phyloP scores from a whole-genome alignment of 2,113 vertebrate genomes.

The Oryzias melastigma region DNA sequence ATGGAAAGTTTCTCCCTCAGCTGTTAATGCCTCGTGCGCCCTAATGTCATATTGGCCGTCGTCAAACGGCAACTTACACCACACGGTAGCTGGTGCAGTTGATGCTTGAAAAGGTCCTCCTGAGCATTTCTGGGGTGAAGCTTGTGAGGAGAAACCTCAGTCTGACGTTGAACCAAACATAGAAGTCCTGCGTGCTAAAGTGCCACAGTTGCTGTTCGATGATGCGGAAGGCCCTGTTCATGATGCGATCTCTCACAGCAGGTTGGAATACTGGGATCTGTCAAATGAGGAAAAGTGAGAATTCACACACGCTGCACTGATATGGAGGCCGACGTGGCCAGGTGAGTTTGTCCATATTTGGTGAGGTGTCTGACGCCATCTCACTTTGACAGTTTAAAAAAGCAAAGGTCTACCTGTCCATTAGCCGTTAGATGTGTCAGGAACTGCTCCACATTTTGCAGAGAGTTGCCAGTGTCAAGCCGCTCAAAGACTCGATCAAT shows the following conservation, averaged over 20 bases:
- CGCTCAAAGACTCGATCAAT: slow-evolving; percentile 21
- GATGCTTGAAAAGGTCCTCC: slow-evolving; percentile 13
- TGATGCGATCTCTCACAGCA: slow-evolving; percentile 33
- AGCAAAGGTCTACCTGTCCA: slow-evolving; percentile 15
- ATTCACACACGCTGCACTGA: not conserved
- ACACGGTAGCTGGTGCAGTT: slow-evolving; percentile 43
- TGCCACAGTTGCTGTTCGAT: slow-evolving; percentile 10
- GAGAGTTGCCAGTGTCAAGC: slow-evolving; percentile 16
- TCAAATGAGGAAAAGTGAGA: not conserved
- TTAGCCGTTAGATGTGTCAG: slow-evolving; percentile 2
- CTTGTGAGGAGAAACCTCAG: slow-evolving; percentile 35
- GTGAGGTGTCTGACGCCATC: too few relatives aligned
- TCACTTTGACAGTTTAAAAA: not conserved
- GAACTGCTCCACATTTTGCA: slow-evolving; percentile 33
- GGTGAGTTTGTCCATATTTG: too few relatives aligned
- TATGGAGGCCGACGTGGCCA: too few relatives aligned
- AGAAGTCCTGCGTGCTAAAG: slow-evolving; percentile 6
- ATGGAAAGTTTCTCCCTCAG: not conserved
- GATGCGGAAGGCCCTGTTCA: slow-evolving; percentile 52
- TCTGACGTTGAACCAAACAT: slow-evolving; percentile 28
- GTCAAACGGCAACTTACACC: slow-evolving; percentile 30
- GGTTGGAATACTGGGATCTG: slow-evolving; percentile 12
- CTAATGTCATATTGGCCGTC: not conserved
- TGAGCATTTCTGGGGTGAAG: slow-evolving; percentile 40
- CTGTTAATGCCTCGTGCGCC: not conserved